Conservation (phyloP, 2,797 vertebrate species). For the Benthosema pterotum region DNA sequence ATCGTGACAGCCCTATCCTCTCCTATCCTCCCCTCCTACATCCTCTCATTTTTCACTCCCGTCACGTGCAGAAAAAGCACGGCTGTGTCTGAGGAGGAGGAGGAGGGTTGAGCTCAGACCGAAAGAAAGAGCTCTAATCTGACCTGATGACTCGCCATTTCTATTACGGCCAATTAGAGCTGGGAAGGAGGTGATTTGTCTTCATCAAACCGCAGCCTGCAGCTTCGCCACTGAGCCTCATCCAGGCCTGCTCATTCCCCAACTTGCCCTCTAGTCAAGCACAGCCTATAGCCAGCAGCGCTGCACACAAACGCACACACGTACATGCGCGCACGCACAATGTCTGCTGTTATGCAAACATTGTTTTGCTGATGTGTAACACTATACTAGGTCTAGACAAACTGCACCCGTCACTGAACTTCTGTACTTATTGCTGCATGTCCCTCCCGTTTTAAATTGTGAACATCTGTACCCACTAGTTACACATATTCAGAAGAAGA, state of each 20-base stretch:
- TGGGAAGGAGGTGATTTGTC: constrained; percentile 60
- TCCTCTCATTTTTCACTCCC: constrained; percentile 8
- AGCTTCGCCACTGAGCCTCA: constrained; percentile 37
- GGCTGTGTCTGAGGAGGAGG: background rate
- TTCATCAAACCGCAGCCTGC: constrained; percentile 60
- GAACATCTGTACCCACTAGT: too few relatives aligned
- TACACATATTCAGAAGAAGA: too few relatives aligned
- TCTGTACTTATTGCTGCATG: too few relatives aligned
- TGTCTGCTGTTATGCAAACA: too few relatives aligned
- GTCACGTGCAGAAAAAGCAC: background rate
- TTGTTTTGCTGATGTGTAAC: too few relatives aligned
- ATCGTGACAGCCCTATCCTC: too few relatives aligned
- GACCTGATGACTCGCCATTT: constrained; percentile 53
- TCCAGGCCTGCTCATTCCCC: constrained; percentile 21
- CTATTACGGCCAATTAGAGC: constrained; percentile 67
- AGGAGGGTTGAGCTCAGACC: constrained; percentile 1
- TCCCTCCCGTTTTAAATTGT: too few relatives aligned
- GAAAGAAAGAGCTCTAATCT: constrained; percentile 37
- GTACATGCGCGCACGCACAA: background rate
- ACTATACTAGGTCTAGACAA: too few relatives aligned
- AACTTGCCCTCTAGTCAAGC: too few relatives aligned
- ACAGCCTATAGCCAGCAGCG: too few relatives aligned
- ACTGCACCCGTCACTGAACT: too few relatives aligned
- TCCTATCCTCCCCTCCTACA: background rate
- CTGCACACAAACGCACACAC: too few relatives aligned